Evolutionary conservation across 2,888 invertebrate species (phyloP), one percentile per base, ranked within the genome.

Genomic region (Phragmatobia fuliginosa): DNA sequence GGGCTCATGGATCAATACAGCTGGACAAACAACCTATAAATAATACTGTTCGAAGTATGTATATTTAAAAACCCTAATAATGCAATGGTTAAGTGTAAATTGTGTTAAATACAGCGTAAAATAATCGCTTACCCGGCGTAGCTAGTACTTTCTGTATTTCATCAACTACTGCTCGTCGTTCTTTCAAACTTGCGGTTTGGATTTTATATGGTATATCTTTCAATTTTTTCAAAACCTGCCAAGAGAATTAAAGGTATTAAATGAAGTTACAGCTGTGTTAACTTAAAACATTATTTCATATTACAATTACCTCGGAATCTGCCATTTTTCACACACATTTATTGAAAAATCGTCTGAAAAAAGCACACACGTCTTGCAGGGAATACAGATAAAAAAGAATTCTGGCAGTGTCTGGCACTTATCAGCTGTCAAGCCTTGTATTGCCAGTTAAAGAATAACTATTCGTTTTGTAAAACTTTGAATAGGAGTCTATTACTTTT

Each of bases 121-220:
- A 25, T 67, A 32, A 36, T 33, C 33, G 75, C 73, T 75, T 79
- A 98, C 98, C 97, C 93, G 97, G 96, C 89, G 97, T 96, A 86
- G 96, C 95, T 88, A 98, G 95, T 89, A 97, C 96, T 90, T 96
- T 94, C 85, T 96, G 96, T 89, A 97, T 96, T 94, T 96, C 96
- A 83, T 96, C 91, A 76, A 97, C 94, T 85, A 97, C 95, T 88
- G 96, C 94, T 87, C 96, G 96, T 86, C 97, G 96, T 86, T 96
- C 97, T 87, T 96, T 97, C 87, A 96, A 94, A 92, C 97, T 97
- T 79, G 97, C 96, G 85, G 97, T 96, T 90, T 97, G 97, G 85
- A 97, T 96, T 92, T 96, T 96, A 89, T 96, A 96, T 71, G 97
- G 97, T 85, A 97, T 95, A 95, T 97, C 97, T 91, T 97, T 97